phyloP scores from a whole-genome alignment of 2,888 invertebrate species.

The Branchellion lobata region DNA sequence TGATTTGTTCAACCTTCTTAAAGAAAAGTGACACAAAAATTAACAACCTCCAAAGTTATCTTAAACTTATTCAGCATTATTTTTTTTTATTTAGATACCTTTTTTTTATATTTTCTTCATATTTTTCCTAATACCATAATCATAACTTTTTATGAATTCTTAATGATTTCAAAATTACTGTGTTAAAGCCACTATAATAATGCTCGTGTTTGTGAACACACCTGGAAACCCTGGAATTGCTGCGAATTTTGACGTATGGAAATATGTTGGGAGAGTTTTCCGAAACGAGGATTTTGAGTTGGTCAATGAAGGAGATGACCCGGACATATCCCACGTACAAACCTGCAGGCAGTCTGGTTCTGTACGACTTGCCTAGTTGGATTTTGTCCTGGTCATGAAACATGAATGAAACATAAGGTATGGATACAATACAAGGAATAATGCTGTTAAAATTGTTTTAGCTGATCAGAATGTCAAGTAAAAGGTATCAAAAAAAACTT shows the following conservation, averaged over 20 bases:
- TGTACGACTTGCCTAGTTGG: constrained; percentile 76
- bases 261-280: constrained; percentile 88
- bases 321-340: constrained; percentile 93
- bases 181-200: no score
- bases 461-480: neutral
- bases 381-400: constrained; percentile 67
- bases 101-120: no score
- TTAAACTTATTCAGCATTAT: no score
- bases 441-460: neutral
- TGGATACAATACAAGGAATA: neutral
- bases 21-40: no score
- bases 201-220: no score
- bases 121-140: no score
- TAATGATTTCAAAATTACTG: no score
- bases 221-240: constrained; percentile 93
- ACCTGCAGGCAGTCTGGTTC: constrained; percentile 79
- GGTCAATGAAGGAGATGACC: constrained; percentile 91
- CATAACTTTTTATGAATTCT: no score
- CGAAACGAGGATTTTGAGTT: constrained; percentile 87
- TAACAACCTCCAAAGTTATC: no score
- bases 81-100: no score
- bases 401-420: neutral
- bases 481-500: neutral
- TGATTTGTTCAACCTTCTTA: no score
- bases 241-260: constrained; percentile 86